Conservation (phyloP, 2,113 vertebrate genomes). For the Podocnemis expansa region DNA sequence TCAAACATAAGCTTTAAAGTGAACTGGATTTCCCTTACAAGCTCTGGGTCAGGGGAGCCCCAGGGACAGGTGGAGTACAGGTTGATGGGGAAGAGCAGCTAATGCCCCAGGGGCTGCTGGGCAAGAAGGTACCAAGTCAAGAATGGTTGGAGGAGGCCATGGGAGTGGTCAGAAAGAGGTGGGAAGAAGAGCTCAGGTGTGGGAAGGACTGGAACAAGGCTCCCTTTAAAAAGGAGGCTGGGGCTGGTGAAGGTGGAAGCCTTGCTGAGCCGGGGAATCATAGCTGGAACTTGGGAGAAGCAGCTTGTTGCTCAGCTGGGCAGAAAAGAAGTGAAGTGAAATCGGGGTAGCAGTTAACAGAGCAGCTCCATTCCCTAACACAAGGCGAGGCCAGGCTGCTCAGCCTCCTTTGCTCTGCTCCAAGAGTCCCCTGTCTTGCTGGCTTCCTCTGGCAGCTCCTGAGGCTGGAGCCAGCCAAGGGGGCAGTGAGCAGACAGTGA, state of each 20-base stretch:
- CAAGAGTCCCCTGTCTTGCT: background rate
- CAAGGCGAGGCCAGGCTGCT: too few species aligned
- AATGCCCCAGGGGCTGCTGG: too few species aligned
- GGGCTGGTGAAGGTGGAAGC: background rate
- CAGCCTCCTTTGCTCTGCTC: background rate
- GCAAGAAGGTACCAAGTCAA: background rate
- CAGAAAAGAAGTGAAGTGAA: background rate
- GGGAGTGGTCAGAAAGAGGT: background rate
- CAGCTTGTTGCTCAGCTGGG: background rate
- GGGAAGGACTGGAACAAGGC: background rate
- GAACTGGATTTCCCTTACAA: too few species aligned
- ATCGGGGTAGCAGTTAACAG: background rate
- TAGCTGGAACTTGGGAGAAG: background rate
- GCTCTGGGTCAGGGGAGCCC: background rate
- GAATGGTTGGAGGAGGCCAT: background rate
- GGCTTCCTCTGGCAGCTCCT: background rate
- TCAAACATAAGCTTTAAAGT: too few species aligned
- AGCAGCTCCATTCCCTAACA: background rate
- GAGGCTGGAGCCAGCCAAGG: background rate
- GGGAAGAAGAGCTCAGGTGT: background rate
- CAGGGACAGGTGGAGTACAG: too few species aligned
- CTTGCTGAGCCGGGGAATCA: background rate
- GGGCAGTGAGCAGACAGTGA: background rate
- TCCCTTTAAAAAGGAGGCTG: background rate
- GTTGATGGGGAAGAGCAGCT: too few species aligned